Percentiles rank a stretch among this genome's conserved stretches.
phyloP scores from a whole-genome alignment of 2,113 vertebrate genomes.

The Penelope pileata region DNA sequence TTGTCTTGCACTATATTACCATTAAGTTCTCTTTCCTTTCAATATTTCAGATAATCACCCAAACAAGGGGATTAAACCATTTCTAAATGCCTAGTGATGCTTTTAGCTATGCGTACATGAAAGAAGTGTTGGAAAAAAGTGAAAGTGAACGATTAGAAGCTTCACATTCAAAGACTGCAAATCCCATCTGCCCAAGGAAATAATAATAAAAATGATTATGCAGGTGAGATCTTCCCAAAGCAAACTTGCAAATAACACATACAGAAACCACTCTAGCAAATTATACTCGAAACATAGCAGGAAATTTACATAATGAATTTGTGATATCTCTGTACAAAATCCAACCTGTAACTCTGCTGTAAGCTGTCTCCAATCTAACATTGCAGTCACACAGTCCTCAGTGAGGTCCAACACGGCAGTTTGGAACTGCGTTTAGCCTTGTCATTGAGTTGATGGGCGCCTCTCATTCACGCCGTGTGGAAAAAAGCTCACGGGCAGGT shows the following conservation, averaged over 20 bases:
- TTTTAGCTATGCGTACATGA: background rate
- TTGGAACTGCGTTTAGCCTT: background rate
- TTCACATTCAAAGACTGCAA: background rate
- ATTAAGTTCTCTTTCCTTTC: background rate
- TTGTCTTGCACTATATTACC: background rate
- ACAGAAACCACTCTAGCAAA: background rate
- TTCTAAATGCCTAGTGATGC: background rate
- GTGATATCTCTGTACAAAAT: background rate
- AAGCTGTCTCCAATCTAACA: background rate
- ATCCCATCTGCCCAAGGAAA: background rate
- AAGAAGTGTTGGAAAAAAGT: background rate
- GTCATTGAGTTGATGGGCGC: background rate
- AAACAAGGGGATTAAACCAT: background rate
- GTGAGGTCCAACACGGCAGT: accelerated
- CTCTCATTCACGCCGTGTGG: background rate
- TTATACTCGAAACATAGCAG: background rate
- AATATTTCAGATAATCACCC: background rate
- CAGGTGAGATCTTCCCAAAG: background rate
- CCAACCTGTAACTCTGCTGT: background rate
- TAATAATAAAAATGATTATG: background rate
- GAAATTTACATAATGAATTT: background rate
- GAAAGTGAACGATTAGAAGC: background rate
- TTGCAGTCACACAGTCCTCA: background rate
- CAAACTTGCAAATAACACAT: background rate
- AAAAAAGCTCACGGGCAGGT: background rate